These are phyloP conservation scores for Pseudorectes ferrugineus DNA, from an alignment of 2,113 vertebrate species.

Conservation along the genomic window DNA sequence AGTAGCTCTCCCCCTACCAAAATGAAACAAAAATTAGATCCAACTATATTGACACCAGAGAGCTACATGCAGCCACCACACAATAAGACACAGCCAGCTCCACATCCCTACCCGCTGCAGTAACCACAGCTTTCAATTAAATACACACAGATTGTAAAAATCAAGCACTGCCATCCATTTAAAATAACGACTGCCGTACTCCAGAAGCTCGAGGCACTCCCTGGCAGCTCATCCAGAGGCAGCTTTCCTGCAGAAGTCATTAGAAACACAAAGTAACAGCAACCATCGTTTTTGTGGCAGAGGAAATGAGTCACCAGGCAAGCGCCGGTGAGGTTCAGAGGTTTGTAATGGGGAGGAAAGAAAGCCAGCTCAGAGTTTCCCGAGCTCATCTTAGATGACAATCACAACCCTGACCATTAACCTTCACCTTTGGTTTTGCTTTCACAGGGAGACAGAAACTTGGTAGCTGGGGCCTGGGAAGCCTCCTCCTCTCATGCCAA, in stretches of 20 bases:
- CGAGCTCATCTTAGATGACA: not conserved
- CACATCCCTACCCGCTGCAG: not conserved
- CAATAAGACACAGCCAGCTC: not conserved
- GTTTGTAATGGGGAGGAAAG: not conserved
- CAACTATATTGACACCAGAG: not conserved
- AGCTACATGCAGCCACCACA: not conserved
- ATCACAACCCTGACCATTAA: not conserved
- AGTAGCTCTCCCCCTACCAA: not conserved
- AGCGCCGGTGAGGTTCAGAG: not conserved
- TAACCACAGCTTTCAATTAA: not conserved
- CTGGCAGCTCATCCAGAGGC: not conserved
- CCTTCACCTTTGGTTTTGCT: not conserved
- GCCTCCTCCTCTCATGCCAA: accelerated
- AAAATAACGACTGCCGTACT: not conserved
- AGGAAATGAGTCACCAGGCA: constrained; percentile 27
- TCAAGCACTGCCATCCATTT: not conserved
- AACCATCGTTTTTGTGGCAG: not conserved
- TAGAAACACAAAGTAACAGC: not conserved
- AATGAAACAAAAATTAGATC: not conserved
- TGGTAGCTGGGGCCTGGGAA: not conserved
- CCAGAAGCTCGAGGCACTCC: not conserved
- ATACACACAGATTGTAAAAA: not conserved
- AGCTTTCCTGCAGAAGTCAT: not conserved
- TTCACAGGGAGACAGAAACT: not conserved
- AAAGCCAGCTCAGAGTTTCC: not conserved